Conservation (phyloP, 2,113 vertebrate genomes). For the Chauna torquata region DNA sequence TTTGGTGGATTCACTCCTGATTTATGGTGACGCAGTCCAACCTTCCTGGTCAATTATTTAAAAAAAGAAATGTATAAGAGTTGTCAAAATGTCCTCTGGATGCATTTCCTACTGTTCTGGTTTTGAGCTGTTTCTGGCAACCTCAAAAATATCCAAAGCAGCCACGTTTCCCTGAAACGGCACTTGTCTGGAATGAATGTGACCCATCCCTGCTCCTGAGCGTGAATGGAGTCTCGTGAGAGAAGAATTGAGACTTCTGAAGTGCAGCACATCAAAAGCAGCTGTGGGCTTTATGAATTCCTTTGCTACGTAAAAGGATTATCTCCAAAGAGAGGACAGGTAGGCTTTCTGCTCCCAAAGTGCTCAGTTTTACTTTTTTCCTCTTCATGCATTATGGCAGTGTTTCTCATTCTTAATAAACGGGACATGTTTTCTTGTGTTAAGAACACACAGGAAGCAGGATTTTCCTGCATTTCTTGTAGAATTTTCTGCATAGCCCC, state of each 20-base stretch:
- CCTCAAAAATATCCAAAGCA: neutral
- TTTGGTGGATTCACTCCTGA: neutral
- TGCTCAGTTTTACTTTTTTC: neutral
- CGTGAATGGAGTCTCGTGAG: neutral
- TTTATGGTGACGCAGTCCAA: neutral
- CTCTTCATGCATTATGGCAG: neutral
- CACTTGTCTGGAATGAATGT: neutral
- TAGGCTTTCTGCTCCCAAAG: neutral
- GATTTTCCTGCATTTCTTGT: neutral
- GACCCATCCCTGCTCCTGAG: neutral
- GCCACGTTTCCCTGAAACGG: neutral
- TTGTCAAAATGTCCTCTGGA: neutral
- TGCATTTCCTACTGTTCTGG: neutral
- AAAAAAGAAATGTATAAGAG: neutral
- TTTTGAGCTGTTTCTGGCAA: neutral
- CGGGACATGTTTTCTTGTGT: neutral
- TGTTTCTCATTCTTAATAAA: neutral
- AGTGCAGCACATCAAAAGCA: neutral
- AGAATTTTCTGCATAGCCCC: neutral
- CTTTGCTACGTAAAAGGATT: neutral
- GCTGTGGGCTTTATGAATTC: neutral
- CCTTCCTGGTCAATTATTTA: neutral
- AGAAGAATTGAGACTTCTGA: neutral
- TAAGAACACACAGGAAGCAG: neutral
- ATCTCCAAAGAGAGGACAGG: neutral